phyloP scores from a whole-genome alignment of 2,888 invertebrate genomes.

The Beris morrisii region DNA sequence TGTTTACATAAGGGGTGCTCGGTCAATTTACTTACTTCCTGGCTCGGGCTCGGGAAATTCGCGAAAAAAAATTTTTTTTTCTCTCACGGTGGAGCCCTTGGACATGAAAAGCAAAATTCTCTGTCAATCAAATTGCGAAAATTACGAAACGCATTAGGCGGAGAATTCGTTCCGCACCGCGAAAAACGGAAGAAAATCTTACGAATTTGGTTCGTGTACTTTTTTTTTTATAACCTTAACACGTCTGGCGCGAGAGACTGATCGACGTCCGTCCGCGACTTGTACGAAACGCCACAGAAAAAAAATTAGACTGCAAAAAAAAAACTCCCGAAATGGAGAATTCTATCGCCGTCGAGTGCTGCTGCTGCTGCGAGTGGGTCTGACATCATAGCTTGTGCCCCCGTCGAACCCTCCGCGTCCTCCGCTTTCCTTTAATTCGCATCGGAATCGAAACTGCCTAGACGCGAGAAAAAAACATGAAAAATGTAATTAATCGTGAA shows the following conservation, averaged over 20 bases:
- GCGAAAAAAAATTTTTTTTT: not conserved
- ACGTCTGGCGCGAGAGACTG: too few species aligned
- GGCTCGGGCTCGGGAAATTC: not conserved
- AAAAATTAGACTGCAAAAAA: too few species aligned
- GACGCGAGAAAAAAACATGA: constrained; percentile 19
- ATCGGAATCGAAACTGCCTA: not conserved
- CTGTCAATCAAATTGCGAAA: too few species aligned
- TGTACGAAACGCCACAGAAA: too few species aligned
- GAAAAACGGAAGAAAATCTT: too few species aligned
- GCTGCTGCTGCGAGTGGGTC: constrained; percentile 19
- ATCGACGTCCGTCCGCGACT: too few species aligned
- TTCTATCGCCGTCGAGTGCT: constrained; percentile 9
- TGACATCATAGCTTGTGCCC: constrained; percentile 18
- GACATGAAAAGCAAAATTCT: not conserved
- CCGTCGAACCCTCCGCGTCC: not conserved
- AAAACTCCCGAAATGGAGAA: constrained; percentile 6
- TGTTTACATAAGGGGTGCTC: constrained; percentile 25
- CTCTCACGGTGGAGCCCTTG: not conserved
- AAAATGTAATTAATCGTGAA: constrained; percentile 21
- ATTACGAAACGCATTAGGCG: too few species aligned
- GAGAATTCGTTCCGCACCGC: too few species aligned
- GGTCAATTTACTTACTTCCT: not conserved
- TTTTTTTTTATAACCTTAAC: too few species aligned
- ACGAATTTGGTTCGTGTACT: too few species aligned
- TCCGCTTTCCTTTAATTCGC: constrained; percentile 5